phyloP scores from a whole-genome alignment of 2,888 invertebrate genomes.

The Drosophila heteroneura region DNA sequence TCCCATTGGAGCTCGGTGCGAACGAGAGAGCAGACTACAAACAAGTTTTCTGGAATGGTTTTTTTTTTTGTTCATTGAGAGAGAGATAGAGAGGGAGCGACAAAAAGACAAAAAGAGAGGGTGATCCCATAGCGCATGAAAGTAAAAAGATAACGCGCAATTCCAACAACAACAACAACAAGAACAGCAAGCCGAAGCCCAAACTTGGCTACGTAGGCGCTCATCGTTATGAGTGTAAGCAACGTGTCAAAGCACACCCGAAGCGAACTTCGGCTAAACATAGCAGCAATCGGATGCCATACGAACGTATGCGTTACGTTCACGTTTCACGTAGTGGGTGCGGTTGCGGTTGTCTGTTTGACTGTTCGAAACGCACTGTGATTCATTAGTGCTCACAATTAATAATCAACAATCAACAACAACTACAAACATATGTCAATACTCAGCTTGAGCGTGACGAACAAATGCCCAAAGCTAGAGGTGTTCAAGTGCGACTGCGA shows the following conservation, averaged over 20 bases:
- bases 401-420: constrained; percentile 1
- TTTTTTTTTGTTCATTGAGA: constrained; percentile 15
- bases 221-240: constrained; percentile 46
- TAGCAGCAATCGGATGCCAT: constrained; percentile 13
- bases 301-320: constrained; percentile 48
- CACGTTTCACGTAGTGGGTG: constrained; percentile 64
- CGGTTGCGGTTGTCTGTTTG: constrained; percentile 37
- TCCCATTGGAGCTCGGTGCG: constrained; percentile 30
- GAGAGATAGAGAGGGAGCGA: neutral
- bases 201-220: constrained; percentile 62
- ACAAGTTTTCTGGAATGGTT: constrained; percentile 69
- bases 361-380: constrained; percentile 47
- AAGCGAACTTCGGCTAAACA: constrained; percentile 16
- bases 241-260: constrained; percentile 70
- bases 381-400: constrained; percentile 36
- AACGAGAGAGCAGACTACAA: constrained; percentile 40
- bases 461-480: constrained; percentile 37
- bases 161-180: constrained; percentile 63
- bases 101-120: constrained; percentile 18
- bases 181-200: constrained; percentile 18
- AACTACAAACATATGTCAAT: constrained; percentile 9
- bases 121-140: constrained; percentile 65
- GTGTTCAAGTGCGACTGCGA: constrained; percentile 41
- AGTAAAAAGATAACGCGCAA: constrained; percentile 78
- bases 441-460: constrained; percentile 53